Conservation (phyloP, 2,888 invertebrate species). For the Cybosia mesomella region DNA sequence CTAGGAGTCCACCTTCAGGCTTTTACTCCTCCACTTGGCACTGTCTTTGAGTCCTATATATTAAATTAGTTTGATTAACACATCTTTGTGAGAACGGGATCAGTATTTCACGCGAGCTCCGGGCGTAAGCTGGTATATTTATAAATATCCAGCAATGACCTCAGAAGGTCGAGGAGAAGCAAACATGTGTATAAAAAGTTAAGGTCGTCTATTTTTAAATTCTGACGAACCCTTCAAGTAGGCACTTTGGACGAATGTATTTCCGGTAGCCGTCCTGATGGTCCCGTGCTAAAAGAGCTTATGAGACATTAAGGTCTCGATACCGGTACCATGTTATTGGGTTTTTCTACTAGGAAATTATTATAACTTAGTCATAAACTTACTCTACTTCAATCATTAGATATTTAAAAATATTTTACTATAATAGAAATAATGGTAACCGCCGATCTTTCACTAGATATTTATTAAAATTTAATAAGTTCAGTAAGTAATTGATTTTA, state of each 20-base stretch:
- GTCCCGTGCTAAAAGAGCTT: not conserved
- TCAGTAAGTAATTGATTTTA: no score
- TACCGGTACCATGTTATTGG: not conserved
- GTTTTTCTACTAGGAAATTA: not conserved
- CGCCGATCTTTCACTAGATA: no score
- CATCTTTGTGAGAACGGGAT: not conserved
- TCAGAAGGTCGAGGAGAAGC: not conserved
- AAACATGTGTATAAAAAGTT: constrained; percentile 1
- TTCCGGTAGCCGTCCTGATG: not conserved
- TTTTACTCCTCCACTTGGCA: no score
- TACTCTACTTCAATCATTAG: no score
- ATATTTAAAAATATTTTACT: no score
- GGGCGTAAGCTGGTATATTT: not conserved
- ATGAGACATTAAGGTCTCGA: not conserved
- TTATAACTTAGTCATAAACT: no score
- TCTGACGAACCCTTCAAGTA: not conserved
- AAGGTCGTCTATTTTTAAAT: constrained; percentile 10
- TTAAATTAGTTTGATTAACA: not conserved
- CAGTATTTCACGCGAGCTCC: not conserved
- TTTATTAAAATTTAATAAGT: no score
- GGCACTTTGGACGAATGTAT: not conserved
- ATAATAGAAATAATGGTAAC: no score
- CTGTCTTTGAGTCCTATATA: no score
- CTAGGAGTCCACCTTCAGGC: no score
- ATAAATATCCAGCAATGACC: not conserved